Base-by-base conservation (phyloP, 2,888 invertebrate species). In the Clivina fossor region DNA sequence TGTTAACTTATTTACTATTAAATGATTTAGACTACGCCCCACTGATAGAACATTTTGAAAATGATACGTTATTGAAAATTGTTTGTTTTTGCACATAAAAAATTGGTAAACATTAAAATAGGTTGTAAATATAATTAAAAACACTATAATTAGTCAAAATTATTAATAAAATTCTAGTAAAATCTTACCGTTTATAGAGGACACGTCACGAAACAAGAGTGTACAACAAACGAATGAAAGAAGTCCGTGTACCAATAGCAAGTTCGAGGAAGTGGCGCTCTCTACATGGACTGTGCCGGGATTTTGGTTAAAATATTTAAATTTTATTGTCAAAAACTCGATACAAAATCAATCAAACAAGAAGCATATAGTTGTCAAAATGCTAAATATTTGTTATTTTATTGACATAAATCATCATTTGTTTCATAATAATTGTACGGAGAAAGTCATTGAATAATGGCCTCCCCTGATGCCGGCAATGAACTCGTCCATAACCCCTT, bases 401-500 rank as follows among this genome's bases (percentile, higher is more conserved):
- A 24, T 55, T 50, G 49, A 56, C 49, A 55, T 44, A 50, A 40
- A 32, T 49, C 13, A 35, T 41, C 43, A 56, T 57, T 57, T 43
- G 51, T 54, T 49, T 43, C 20, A 51, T 48, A 43, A 48, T 44
- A 49, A 46, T 18, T 32, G 43, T 24, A 15, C 26, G 46, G 54
- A 54, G 37, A 44, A 46, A 46, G 44, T 46, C 28, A 37, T 37
- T 46, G 19, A 7, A 11, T 24, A 26, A 41, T 53, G 68, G 64
- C 65, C 68, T 63, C 69, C 69, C 71, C 71, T 69, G 59, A 57
- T 59, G 55, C 51, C 57, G 33, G 54, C 43, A 60, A 66, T 75
- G 69, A 71, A 74, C 68, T 72, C 70, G 69, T 65, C 76, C 75
- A 65, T 63, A 72, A 65, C 66, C 74, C 77, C 76, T 77, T 74